Evolutionary conservation across 2,113 vertebrate genomes (phyloP).

Genomic region (Ictidomys tridecemlineatus): DNA sequence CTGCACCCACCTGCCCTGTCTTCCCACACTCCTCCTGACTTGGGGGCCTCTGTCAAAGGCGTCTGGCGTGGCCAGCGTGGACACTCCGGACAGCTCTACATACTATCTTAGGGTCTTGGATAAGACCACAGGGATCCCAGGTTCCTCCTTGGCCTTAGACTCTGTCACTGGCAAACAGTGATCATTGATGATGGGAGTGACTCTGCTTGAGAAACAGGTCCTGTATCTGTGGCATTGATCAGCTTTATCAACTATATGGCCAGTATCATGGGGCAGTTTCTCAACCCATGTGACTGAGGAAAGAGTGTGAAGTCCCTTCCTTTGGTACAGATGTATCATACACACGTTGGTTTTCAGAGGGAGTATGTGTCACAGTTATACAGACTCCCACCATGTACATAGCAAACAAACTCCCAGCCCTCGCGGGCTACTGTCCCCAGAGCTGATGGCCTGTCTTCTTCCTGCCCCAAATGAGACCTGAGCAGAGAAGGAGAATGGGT

Average conservation of each 20-base stretch:
- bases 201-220: neutral
- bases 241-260: fast-evolving
- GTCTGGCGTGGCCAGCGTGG: fast-evolving
- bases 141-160: neutral
- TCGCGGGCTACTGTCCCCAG: fast-evolving
- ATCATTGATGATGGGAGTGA: fast-evolving
- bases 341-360: neutral
- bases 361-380: fast-evolving
- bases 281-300: fast-evolving
- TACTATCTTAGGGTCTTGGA: neutral
- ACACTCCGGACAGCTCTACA: fast-evolving
- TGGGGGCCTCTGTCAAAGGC: fast-evolving
- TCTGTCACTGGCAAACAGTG: neutral
- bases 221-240: fast-evolving
- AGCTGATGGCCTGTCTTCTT: neutral
- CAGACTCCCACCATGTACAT: fast-evolving
- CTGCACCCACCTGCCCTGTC: neutral
- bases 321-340: neutral
- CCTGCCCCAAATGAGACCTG: neutral
- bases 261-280: neutral
- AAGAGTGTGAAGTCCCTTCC: neutral
- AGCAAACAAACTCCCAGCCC: neutral
- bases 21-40: neutral
- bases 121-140: fast-evolving
- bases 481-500: neutral